phyloP scores from a whole-genome alignment of 2,113 vertebrate genomes.

The Tautogolabrus adspersus region DNA sequence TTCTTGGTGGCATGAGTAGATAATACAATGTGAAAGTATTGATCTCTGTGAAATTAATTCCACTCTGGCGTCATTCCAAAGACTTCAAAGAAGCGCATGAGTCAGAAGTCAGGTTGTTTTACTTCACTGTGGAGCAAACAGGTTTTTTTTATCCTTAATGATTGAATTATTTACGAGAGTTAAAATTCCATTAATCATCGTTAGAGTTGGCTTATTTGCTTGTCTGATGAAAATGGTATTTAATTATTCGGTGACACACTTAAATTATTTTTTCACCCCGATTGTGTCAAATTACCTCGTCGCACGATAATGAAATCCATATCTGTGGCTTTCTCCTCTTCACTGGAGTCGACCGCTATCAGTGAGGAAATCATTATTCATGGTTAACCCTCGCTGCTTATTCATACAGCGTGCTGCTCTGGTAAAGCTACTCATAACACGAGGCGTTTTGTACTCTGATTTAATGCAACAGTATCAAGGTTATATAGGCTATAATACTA shows the following conservation, averaged over 20 bases:
- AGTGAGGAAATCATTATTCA: constrained; percentile 51
- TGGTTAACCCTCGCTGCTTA: constrained; percentile 50
- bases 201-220: not conserved
- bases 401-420: constrained; percentile 38
- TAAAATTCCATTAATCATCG: not conserved
- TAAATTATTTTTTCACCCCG: not conserved
- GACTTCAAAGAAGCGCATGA: constrained; percentile 47
- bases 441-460: constrained; percentile 19
- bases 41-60: constrained; percentile 63
- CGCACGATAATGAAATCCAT: constrained; percentile 18
- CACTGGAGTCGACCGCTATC: constrained; percentile 30
- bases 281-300: constrained; percentile 21
- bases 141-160: not conserved
- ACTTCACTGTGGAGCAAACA: not conserved
- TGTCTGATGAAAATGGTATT: not conserved
- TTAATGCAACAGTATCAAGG: constrained; percentile 42
- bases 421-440: constrained; percentile 52
- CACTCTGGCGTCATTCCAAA: constrained; percentile 36
- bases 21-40: constrained; percentile 63
- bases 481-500: not conserved
- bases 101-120: constrained; percentile 30
- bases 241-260: constrained; percentile 1
- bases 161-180: not conserved
- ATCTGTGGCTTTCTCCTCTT: constrained; percentile 18
- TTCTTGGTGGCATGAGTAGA: constrained; percentile 33